Base-by-base conservation (phyloP, 2,888 invertebrate species). In the Teleiodes luculella region DNA sequence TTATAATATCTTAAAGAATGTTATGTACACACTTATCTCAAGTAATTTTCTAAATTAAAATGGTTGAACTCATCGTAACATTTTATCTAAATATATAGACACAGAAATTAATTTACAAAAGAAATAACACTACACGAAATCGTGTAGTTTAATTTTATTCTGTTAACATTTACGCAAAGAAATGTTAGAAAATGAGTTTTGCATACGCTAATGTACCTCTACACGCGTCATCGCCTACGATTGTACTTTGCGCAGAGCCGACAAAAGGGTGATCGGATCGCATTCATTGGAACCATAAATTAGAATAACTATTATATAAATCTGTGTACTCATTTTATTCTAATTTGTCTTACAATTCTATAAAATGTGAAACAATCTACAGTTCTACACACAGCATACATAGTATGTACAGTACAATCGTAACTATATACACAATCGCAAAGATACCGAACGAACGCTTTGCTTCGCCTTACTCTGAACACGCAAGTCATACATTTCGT, bases 351-450 rank as follows among this genome's bases (percentile, higher is more conserved):
- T 85, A 85, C 63, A 71, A 70, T 56, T 66, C 78, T 84, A 84
- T 31, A 73, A 72, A 76, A 78, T 67, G 71, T 81, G 79, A 81
- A 83, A 83, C 80, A 77, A 80, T 78, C 85, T 87, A 86, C 80
- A 77, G 72, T 74, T 69, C 81, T 84, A 86, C 80, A 80, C 80
- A 80, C 80, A 76, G 78, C 86, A 86, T 86, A 86, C 85, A 85
- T 74, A 83, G 85, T 87, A 87, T 88, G 86, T 88, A 88, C 88
- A 88, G 86, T 88, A 88, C 88, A 88, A 70, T 78, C 68, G 67
- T 77, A 76, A 76, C 72, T 86, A 86, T 87, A 76, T 85, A 87
- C 85, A 88, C 74, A 71, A 78, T 77, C 77, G 78, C 78, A 77
- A 74, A 78, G 72, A 66, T 70, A 66, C 72, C 65, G 58, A 68